Percentiles rank a stretch among this genome's conserved stretches.
Conservation (phyloP, 2,113 vertebrate genomes). For the Pampusana beccarii region DNA sequence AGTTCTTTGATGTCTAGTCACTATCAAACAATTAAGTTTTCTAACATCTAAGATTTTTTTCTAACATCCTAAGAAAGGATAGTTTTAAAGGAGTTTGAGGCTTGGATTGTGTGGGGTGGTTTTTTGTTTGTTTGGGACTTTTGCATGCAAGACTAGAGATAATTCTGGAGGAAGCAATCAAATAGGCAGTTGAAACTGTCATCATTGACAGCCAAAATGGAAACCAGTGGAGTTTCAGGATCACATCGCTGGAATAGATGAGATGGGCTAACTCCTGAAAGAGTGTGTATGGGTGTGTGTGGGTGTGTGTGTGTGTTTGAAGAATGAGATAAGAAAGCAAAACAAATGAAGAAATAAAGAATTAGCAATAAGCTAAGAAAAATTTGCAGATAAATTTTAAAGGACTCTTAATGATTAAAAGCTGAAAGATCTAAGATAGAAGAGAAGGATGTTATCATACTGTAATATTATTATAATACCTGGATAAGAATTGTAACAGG, state of each 20-base stretch:
- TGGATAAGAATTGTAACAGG: background rate
- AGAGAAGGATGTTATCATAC: background rate
- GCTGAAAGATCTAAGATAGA: background rate
- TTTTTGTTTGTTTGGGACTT: background rate
- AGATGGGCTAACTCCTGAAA: background rate
- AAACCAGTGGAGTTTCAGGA: background rate
- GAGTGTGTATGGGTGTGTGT: accelerated
- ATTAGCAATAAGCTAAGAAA: background rate
- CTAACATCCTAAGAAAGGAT: background rate
- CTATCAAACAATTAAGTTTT: background rate
- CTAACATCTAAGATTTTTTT: background rate
- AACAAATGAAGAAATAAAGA: background rate
- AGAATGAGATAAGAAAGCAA: background rate
- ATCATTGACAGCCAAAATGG: background rate
- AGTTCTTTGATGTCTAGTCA: background rate
- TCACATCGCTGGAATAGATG: background rate
- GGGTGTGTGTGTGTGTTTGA: background rate
- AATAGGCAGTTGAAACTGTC: background rate
- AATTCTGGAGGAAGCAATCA: background rate
- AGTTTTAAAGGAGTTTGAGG: background rate
- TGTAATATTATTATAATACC: background rate
- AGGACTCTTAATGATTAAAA: background rate
- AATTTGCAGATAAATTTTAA: background rate
- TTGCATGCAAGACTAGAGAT: background rate
- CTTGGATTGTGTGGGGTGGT: background rate